Base-by-base conservation (phyloP, 1,140 invertebrate genomes). In the Bombyx mandarina region DNA sequence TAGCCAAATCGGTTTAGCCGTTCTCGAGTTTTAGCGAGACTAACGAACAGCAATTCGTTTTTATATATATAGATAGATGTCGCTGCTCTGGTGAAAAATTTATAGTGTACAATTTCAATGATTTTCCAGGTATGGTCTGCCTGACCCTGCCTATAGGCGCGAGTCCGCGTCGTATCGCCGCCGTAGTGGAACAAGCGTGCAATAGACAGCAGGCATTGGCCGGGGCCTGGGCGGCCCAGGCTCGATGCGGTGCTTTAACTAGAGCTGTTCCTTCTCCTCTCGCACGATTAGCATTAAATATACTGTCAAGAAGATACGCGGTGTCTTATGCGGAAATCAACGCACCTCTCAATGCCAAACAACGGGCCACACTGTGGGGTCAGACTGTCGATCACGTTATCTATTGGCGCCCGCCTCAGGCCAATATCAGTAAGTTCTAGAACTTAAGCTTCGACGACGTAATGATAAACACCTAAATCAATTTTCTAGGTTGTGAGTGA, bases 341-440 rank as follows among this genome's bases (percentile, higher is more conserved):
- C 73, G 90, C 73, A 70, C 90, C 81, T 35, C 69, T 82, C 12
- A 71, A 79, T 8, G 73, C 81, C 35, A 67, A 73, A 6, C 79
- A 73, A 7, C 75, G 88, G 42, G 84, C 67, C 0, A 89, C 91
- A n/a, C 62, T 91, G 7, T 94, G 93, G 89, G 92, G 94, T 1
- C 92, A 94, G 51, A 88, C 90, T 44, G 89, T 95, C 0, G 89
- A 90, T 18, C 89, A 89, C 59, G 90, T 93, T 0, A 77, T 95
- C n/a, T 93, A 93, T 63, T 95, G 94, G 91, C 89, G 93, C 63
- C 94, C 94, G 42, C 93, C 93, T 3, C 94, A 95, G 78, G 93
- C 93, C 35, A 95, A 95, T 76, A 94, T 94, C 47, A 92, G 94
- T 94, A 86, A 91, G 90, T 71, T 56, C 55, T 10, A 35, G 26